phyloP scores from a whole-genome alignment of 2,888 invertebrate species.

The Anagyrus pseudococci region DNA sequence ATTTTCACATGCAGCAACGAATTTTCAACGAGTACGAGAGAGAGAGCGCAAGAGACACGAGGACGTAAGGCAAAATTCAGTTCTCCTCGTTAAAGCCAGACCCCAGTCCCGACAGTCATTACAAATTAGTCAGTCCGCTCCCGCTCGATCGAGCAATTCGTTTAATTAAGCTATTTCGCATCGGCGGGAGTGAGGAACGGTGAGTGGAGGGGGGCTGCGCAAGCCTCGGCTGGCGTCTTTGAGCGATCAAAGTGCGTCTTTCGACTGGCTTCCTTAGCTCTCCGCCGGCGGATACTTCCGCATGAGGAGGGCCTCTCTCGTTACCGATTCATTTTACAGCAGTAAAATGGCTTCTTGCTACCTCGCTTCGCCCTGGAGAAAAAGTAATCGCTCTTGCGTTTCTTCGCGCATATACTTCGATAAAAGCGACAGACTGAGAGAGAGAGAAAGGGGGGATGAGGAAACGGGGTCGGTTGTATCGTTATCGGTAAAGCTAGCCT shows the following conservation, averaged over 20 bases:
- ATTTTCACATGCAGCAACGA: too few relatives aligned
- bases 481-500: neutral
- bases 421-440: neutral
- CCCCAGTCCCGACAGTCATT: slow-evolving; percentile 5
- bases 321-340: slow-evolving; percentile 25
- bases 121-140: slow-evolving; percentile 19
- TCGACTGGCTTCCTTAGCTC: slow-evolving; percentile 2
- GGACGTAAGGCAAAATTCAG: too few relatives aligned
- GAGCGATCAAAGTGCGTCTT: slow-evolving; percentile 14
- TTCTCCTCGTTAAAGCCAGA: too few relatives aligned
- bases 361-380: neutral
- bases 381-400: too few relatives aligned
- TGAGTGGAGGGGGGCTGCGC: too few relatives aligned
- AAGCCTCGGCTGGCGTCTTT: too few relatives aligned
- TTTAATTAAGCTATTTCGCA: slow-evolving; percentile 28
- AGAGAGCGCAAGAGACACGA: too few relatives aligned
- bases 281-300: slow-evolving; percentile 2
- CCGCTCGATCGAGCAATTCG: slow-evolving; percentile 28
- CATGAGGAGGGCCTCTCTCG: slow-evolving; percentile 5
- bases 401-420: too few relatives aligned
- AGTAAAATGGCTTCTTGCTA: slow-evolving; percentile 15
- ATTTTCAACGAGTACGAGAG: too few relatives aligned
- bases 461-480: too few relatives aligned
- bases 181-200: too few relatives aligned
- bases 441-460: neutral